These are phyloP conservation scores for Leuctra nigra DNA, from an alignment of 2,888 invertebrate genomes.

Conservation along the genomic window DNA sequence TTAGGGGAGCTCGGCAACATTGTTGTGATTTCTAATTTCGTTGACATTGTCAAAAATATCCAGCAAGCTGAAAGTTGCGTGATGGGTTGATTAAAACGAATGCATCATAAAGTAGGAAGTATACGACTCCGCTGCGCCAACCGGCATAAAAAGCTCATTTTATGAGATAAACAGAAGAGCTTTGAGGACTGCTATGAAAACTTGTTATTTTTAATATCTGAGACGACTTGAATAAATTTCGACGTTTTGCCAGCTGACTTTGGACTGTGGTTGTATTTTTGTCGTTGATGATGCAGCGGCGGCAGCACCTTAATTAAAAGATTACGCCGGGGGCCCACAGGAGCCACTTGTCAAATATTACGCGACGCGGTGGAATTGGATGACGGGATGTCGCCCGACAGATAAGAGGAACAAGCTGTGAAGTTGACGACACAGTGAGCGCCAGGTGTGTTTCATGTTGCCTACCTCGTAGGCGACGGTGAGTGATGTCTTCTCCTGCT, in stretches of 20 bases:
- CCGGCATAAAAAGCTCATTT: neutral
- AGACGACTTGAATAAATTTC: neutral
- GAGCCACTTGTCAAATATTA: no score
- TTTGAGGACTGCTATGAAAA: neutral
- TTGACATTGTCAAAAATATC: neutral
- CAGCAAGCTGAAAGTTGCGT: neutral
- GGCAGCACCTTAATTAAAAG: no score
- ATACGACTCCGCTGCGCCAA: neutral
- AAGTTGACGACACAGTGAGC: no score
- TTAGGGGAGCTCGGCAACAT: neutral
- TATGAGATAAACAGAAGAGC: neutral
- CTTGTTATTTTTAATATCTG: neutral
- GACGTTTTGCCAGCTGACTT: no score
- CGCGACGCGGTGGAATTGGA: no score
- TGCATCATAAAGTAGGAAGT: neutral
- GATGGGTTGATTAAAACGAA: conserved; percentile 6
- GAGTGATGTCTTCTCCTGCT: conserved; percentile 64
- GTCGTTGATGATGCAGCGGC: no score
- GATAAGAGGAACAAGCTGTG: no score
- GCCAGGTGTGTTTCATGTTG: neutral
- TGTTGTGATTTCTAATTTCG: neutral
- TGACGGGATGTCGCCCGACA: no score
- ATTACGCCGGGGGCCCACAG: no score
- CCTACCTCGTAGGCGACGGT: conserved; percentile 67
- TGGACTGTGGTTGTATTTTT: no score